phyloP scores from a whole-genome alignment of 2,888 invertebrate genomes.

The Lithophane leautieri region DNA sequence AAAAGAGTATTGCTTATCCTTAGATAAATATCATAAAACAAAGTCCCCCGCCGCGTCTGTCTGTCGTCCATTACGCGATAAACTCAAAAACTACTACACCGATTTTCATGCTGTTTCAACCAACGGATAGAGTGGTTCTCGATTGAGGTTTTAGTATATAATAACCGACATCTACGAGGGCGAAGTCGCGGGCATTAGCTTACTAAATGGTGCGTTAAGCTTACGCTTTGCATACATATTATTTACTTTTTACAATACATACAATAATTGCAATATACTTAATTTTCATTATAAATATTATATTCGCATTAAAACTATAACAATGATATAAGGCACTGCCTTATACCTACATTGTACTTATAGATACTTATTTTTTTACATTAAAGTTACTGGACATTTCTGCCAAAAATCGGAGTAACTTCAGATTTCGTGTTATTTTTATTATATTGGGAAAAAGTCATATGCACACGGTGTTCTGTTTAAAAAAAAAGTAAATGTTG shows the following conservation, averaged over 20 bases:
- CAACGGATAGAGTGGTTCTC: too few relatives aligned
- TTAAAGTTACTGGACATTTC: conserved; percentile 43
- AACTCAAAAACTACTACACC: too few relatives aligned
- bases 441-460: not conserved
- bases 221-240: conserved; percentile 48
- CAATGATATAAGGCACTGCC: conserved; percentile 83
- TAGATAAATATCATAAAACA: too few relatives aligned
- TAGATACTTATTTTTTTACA: conserved; percentile 31
- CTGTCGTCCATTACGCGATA: too few relatives aligned
- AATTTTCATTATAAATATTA: conserved; percentile 43
- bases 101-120: too few relatives aligned
- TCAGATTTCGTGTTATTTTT: conserved; percentile 13
- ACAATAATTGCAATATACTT: conserved; percentile 52
- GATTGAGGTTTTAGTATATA: too few relatives aligned
- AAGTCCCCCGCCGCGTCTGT: too few relatives aligned
- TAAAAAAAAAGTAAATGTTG: not conserved
- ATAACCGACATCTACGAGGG: too few relatives aligned
- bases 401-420: conserved; percentile 34
- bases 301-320: conserved; percentile 64
- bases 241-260: conserved; percentile 49
- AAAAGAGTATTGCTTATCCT: conserved; percentile 53
- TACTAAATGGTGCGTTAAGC: conserved; percentile 48
- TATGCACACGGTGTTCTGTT: not conserved
- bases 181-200: too few relatives aligned
- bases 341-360: conserved; percentile 68